Evolutionary conservation across 2,797 vertebrate species (phyloP), one percentile per base, ranked within the genome.

Genomic region (Periophthalmus magnuspinnatus): DNA sequence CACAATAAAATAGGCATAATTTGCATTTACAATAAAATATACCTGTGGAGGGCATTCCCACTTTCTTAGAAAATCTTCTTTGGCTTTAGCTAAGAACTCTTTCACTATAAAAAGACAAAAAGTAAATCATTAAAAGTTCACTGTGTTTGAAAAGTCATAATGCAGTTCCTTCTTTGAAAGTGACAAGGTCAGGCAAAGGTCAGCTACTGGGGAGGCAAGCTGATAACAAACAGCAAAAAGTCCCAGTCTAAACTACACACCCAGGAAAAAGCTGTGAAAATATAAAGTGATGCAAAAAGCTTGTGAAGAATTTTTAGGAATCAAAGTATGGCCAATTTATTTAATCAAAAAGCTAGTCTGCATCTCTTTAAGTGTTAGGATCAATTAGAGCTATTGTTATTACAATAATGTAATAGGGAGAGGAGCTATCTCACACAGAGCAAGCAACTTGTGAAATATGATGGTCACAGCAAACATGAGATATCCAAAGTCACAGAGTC

Each of bases 31-130:
- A 17, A 6, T 24, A 17, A 32, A 47, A 32, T 22, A 33, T 65
- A 99, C 98, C 96, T 96, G 96, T 91, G 96, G 92, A 70, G 96
- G 97, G 91, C 95, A 96, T 91, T 99, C 98, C 97, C 97, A 99
- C 94, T 97, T 99, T 93, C 92, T 95, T 94, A 97, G 93, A 92
- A 99, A 99, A 91, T 99, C 98, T 95, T 99, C 97, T 97, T 98
- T 99, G 95, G 98, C 97, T 96, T 97, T 98, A 91, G 95, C 96
- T 95, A 99, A 94, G 91, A 97, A 97, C 89, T 99, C 97, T 96
- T 98, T 99, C 96, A 99, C 97, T 99, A 79, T 17, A 70, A 85
- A 83, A 65, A 71, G 22, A 63, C 6, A 80, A 21, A 81, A 14
- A 65, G 50, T 5, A 32, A 8, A 32, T 24, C 9, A 65, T 28